Conservation (phyloP, 2,797 vertebrate species). For the Hozukius guyotensis region DNA sequence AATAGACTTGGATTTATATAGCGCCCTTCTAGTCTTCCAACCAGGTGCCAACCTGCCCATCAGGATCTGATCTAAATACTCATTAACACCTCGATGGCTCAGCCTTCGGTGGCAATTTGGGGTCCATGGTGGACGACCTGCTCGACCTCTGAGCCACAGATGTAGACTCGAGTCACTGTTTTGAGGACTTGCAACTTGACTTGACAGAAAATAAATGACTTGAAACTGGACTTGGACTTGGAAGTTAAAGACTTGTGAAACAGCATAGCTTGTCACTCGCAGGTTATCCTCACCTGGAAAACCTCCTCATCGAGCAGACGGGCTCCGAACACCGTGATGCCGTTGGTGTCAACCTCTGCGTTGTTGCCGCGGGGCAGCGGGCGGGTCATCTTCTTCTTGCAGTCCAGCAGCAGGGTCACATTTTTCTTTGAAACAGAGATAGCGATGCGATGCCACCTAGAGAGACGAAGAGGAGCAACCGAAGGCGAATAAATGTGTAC, state of each 20-base stretch:
- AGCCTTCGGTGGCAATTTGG: too few relatives aligned
- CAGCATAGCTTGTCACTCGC: neutral
- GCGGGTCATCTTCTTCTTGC: constrained; percentile 88
- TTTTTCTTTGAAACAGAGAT: constrained; percentile 90
- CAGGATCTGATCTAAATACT: too few relatives aligned
- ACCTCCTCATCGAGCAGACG: constrained; percentile 91
- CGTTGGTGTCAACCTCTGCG: constrained; percentile 87
- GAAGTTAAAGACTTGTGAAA: neutral
- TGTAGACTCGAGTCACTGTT: neutral
- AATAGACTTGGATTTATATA: too few relatives aligned
- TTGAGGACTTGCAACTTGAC: neutral
- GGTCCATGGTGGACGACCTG: too few relatives aligned
- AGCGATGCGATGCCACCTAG: constrained; percentile 92
- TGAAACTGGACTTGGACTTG: neutral
- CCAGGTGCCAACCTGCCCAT: too few relatives aligned
- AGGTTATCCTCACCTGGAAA: constrained; percentile 87
- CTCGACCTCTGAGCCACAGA: neutral
- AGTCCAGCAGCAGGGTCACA: constrained; percentile 91
- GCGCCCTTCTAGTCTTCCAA: too few relatives aligned
- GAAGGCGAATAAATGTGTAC: constrained; percentile 42
- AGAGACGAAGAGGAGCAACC: constrained; percentile 33
- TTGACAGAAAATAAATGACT: too few relatives aligned
- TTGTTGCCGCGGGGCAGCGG: constrained; percentile 84
- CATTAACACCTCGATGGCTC: too few relatives aligned
- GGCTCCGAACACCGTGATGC: constrained; percentile 91